Base-by-base conservation (phyloP, 2,113 vertebrate genomes). In the Drymodes brunneopygia region DNA sequence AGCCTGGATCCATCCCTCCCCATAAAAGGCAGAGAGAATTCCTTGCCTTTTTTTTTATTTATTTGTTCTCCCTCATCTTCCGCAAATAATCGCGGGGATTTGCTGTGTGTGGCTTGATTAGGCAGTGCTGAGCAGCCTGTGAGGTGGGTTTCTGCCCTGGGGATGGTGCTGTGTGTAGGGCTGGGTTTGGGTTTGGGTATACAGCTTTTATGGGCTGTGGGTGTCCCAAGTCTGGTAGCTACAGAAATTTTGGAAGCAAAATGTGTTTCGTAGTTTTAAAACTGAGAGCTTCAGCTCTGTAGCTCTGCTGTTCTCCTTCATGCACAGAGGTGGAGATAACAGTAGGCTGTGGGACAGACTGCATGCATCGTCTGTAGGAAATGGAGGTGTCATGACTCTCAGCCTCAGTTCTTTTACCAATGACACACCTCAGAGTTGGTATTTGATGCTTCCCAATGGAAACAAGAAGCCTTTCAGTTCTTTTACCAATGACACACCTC, bases 1-100 rank as follows among this genome's bases (percentile, higher is more conserved):
- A 96, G 95, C 97, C 88, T 95, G 86, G 6, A 92, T 95, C 79
- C 4, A 53, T 96, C 75, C 48, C 72, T 95, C 80, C 64, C 73
- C 47, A 71, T 94, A 96, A 85, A 94, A 92, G 64, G 61, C 80
- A 88, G 67, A 96, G 86, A 91, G 40, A 92, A 92, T 87, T 57
- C 79, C 65, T 84, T 92, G n/a, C 3, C 0, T 9, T 10, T 29
- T 31, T 58, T 27, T 27, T 18, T 31, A 44, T 42, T 36, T 31
- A 14, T 75, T 88, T 90, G 42, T 67, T 40, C 4, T 84, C 61
- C n/a, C 15, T 86, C 74, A 16, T 83, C 62, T 85, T 73, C 72
- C 72, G 77, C n/a, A 82, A 71, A 47, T 84, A 66, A 24, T 24
- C 0, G 0, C n/a, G 27, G 40, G 47, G 69, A 14, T 86, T 81